These are phyloP conservation scores for Battus philenor DNA, from an alignment of 1,140 invertebrate genomes.

Conservation along the genomic window DNA sequence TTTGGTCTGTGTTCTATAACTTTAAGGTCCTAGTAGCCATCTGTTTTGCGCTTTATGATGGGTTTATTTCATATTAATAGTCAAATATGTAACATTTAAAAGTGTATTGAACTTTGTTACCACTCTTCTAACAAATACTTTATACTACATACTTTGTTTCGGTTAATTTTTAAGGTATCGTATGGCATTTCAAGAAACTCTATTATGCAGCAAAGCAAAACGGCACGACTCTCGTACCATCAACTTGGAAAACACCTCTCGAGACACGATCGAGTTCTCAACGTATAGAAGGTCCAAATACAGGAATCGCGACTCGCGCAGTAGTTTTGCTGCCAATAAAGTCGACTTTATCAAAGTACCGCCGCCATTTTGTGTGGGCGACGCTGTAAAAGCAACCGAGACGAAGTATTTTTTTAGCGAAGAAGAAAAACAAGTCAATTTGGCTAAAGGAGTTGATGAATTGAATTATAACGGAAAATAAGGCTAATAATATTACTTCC, in stretches of 20 bases:
- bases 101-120: too few relatives aligned
- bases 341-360: conserved; percentile 50
- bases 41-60: too few relatives aligned
- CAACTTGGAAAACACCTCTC: conserved; percentile 34
- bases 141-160: too few relatives aligned
- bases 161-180: conserved; percentile 42
- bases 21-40: too few relatives aligned
- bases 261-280: conserved; percentile 35
- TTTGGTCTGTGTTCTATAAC: too few relatives aligned
- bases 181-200: conserved; percentile 44
- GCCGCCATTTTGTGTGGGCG: conserved; percentile 41
- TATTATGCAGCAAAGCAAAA: conserved; percentile 31
- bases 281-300: conserved; percentile 28
- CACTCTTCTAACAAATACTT: too few relatives aligned
- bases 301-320: conserved; percentile 29
- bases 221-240: conserved; percentile 25
- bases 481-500: too few relatives aligned
- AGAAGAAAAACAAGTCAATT: conserved; percentile 16
- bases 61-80: too few relatives aligned
- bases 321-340: conserved; percentile 40
- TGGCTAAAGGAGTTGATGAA: background rate
- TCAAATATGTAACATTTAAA: too few relatives aligned
- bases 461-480: too few relatives aligned
- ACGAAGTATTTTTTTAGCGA: conserved; percentile 25
- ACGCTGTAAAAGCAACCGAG: conserved; percentile 27